Conservation (phyloP, 2,113 vertebrate species). For the Microtus pennsylvanicus region DNA sequence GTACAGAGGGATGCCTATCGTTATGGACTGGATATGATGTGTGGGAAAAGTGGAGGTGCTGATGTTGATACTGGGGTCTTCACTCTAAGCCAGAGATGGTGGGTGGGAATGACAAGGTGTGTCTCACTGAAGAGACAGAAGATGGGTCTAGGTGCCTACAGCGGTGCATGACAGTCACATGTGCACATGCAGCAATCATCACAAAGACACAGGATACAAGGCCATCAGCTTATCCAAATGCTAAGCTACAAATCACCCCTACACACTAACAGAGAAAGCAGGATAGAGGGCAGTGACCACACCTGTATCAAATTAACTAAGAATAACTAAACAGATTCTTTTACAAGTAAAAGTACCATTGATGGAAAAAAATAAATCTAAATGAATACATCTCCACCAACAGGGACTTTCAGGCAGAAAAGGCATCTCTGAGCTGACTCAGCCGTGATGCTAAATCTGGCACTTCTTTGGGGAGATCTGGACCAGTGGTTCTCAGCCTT, state of each 20-base stretch:
- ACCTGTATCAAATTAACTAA: background rate
- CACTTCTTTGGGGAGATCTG: background rate
- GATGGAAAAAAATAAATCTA: slow-evolving; percentile 4
- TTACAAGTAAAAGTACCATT: background rate
- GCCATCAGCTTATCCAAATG: slow-evolving; percentile 11
- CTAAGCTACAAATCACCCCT: slow-evolving; percentile 23
- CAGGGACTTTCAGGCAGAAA: background rate
- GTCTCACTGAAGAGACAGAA: slow-evolving; percentile 4
- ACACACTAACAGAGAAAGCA: background rate
- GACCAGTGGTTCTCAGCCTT: background rate
- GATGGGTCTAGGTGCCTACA: slow-evolving; percentile 10
- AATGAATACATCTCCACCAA: slow-evolving; percentile 33
- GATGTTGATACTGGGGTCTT: background rate
- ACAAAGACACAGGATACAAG: background rate
- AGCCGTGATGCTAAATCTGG: slow-evolving; percentile 56
- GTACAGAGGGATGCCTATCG: background rate
- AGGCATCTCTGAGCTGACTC: slow-evolving; percentile 1
- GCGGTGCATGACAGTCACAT: background rate
- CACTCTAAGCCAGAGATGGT: background rate
- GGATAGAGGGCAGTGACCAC: background rate
- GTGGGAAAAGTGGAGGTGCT: background rate
- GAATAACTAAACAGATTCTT: background rate
- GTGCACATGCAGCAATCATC: background rate
- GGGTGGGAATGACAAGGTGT: background rate
- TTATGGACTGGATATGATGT: background rate